Conservation (phyloP, 2,113 vertebrate species). For the Prietella phreatophila region DNA sequence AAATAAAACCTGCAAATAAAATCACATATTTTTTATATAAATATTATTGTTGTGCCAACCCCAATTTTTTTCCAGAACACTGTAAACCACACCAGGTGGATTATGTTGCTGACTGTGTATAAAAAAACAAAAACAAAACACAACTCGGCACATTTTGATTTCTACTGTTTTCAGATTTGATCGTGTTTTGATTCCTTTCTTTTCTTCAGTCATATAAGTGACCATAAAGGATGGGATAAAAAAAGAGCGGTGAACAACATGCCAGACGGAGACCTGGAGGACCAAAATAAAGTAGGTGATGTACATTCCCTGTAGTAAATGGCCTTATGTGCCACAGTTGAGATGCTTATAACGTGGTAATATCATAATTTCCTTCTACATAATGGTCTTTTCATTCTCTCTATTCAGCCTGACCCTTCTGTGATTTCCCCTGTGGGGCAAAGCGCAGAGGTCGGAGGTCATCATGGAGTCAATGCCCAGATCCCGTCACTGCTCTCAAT, state of each 20-base stretch:
- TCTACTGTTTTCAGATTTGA: not conserved
- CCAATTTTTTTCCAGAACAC: not conserved
- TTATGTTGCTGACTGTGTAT: not conserved
- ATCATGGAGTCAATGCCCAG: conserved; percentile 75
- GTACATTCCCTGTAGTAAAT: not conserved
- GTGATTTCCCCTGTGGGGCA: conserved; percentile 77
- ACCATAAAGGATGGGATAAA: conserved; percentile 86
- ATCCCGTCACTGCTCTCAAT: conserved; percentile 94
- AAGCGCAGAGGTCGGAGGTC: conserved; percentile 74
- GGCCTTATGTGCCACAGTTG: not conserved
- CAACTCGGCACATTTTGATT: not conserved
- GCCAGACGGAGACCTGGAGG: conserved; percentile 74
- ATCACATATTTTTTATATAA: too few relatives aligned
- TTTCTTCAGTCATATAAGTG: conserved; percentile 79
- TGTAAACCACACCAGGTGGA: not conserved
- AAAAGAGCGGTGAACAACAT: conserved; percentile 74
- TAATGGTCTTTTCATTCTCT: not conserved
- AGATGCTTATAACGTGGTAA: too few relatives aligned
- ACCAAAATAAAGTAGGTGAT: conserved; percentile 84
- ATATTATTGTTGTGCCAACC: not conserved
- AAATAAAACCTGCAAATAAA: not conserved
- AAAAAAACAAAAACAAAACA: too few relatives aligned
- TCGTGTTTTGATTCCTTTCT: conserved; percentile 41
- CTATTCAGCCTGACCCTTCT: conserved; percentile 77
- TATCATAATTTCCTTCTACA: not conserved